These are phyloP conservation scores for Tigriopus californicus DNA, from an alignment of 2,888 invertebrate genomes.

Conservation along the genomic window DNA sequence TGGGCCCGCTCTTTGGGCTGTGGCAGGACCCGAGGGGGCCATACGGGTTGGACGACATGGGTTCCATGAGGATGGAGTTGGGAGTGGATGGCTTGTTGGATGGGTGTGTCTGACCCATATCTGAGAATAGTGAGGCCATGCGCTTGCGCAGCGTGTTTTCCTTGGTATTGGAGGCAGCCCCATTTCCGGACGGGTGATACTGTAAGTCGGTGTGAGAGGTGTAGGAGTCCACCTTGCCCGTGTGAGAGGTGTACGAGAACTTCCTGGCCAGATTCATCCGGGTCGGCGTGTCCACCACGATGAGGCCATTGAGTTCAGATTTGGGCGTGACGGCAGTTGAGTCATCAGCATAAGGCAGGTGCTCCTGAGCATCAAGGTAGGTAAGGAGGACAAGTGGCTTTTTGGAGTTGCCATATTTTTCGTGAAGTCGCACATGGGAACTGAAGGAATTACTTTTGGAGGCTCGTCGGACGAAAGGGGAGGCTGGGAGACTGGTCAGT, in stretches of 20 bases:
- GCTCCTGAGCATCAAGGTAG: conserved; percentile 58
- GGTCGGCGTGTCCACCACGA: conserved; percentile 52
- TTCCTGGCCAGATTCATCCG: conserved; percentile 39
- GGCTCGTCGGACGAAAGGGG: conserved; percentile 73
- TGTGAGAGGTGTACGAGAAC: conserved; percentile 56
- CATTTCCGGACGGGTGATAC: conserved; percentile 25
- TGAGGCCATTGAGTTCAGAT: conserved; percentile 68
- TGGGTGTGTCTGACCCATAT: neutral
- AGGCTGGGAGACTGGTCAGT: conserved; percentile 69
- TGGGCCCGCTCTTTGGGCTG: neutral
- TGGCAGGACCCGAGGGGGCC: neutral
- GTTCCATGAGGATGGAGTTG: conserved; percentile 7
- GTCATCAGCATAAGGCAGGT: conserved; percentile 90
- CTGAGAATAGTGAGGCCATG: conserved; percentile 9
- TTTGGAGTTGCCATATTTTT: conserved; percentile 42
- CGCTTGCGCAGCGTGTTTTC: conserved; percentile 4
- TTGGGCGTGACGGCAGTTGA: conserved; percentile 93
- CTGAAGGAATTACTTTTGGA: conserved; percentile 65
- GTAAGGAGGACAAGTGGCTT: conserved; percentile 85
- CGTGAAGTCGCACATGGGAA: conserved; percentile 43
- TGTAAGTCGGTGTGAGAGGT: conserved; percentile 80
- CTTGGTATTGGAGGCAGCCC: conserved; percentile 5
- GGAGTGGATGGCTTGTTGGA: neutral
- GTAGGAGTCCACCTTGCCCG: conserved; percentile 40
- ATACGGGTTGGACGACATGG: neutral